These are phyloP conservation scores for Mystacornis crossleyi DNA, from an alignment of 2,113 vertebrate species.

Conservation along the genomic window DNA sequence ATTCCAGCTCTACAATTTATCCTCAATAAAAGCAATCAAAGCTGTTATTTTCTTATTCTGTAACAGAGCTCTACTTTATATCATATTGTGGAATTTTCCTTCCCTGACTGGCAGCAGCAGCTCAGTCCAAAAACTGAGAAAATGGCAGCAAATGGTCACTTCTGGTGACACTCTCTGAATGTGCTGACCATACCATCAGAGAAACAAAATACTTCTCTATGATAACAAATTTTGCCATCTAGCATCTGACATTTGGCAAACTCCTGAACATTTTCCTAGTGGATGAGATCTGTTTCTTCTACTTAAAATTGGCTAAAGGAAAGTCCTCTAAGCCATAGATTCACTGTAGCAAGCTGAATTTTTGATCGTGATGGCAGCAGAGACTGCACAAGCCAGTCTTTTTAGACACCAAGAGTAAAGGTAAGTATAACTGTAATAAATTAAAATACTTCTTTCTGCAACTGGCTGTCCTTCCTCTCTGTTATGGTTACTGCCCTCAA, in stretches of 20 bases:
- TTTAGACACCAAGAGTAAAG: neutral
- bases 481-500: neutral
- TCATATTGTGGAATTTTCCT: neutral
- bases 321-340: neutral
- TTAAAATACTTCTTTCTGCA: neutral
- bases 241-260: neutral
- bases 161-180: neutral
- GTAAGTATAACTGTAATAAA: neutral
- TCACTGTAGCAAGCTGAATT: neutral
- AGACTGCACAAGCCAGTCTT: neutral
- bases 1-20: neutral
- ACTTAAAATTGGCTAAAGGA: neutral
- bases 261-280: neutral
- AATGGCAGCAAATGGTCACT: neutral
- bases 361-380: neutral
- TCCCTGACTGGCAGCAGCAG: neutral
- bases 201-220: neutral
- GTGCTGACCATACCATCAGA: neutral
- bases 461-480: neutral
- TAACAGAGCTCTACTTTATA: slow-evolving; percentile 4
- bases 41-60: neutral
- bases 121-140: neutral
- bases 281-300: neutral
- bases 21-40: slow-evolving; percentile 10
- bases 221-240: neutral